Evolutionary conservation across 2,113 vertebrate species (phyloP).

Genomic region (Phrynocephalus versicolor): DNA sequence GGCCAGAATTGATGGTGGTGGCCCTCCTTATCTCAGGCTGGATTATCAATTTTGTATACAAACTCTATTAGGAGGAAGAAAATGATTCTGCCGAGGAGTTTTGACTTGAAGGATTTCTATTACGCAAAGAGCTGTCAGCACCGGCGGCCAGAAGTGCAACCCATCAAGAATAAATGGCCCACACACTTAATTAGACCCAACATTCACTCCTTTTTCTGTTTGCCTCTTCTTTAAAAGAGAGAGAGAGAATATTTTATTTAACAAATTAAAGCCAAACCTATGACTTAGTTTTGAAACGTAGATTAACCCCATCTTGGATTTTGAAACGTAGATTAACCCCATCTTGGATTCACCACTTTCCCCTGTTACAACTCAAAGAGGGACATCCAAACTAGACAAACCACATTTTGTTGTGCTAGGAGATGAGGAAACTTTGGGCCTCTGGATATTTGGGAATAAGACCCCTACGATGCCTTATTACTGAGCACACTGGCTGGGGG

Average conservation of each 20-base stretch:
- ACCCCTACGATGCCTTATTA: too few relatives aligned
- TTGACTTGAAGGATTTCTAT: slow-evolving; percentile 2
- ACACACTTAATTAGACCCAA: background rate
- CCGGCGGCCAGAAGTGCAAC: background rate
- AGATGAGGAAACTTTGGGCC: too few relatives aligned
- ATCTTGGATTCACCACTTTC: background rate
- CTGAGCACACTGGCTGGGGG: too few relatives aligned
- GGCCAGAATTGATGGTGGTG: background rate
- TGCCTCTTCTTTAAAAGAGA: background rate
- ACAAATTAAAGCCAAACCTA: background rate
- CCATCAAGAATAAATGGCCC: background rate
- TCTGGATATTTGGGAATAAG: too few relatives aligned
- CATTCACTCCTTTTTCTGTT: background rate
- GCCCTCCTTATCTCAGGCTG: background rate
- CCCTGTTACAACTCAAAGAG: background rate
- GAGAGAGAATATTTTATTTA: background rate
- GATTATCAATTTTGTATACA: slow-evolving; percentile 14
- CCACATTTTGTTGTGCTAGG: background rate
- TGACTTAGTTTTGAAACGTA: background rate
- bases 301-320: background rate
- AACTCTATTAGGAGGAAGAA: slow-evolving; percentile 7
- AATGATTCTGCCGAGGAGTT: slow-evolving; percentile 13
- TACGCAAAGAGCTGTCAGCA: background rate
- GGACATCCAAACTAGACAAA: background rate
- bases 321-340: background rate